These are phyloP conservation scores for Sarcophilus harrisii DNA, from an alignment of 2,797 vertebrate genomes.

Conservation along the genomic window DNA sequence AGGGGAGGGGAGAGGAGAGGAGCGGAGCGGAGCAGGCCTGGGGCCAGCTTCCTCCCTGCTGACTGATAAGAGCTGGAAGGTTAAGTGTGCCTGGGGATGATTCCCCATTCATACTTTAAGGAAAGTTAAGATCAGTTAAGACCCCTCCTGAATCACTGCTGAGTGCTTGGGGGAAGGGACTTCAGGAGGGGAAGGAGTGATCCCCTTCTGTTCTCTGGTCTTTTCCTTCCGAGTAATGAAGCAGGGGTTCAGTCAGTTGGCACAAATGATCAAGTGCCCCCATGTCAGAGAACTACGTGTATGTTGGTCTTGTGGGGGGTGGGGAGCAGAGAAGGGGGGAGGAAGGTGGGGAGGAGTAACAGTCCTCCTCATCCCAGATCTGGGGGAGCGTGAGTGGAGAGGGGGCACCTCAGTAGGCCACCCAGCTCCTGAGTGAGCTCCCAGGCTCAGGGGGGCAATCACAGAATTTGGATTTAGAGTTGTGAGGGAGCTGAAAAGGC, in stretches of 20 bases:
- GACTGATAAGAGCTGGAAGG: not conserved
- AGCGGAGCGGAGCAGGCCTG: not conserved
- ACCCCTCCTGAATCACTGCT: not conserved
- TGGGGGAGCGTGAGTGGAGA: not conserved
- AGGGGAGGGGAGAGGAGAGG: not conserved
- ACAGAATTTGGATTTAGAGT: not conserved
- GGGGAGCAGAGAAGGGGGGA: not conserved
- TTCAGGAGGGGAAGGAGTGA: not conserved
- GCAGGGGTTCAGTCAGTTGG: not conserved
- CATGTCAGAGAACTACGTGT: too few species aligned
- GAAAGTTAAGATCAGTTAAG: not conserved
- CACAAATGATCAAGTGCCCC: not conserved
- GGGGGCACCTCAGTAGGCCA: not conserved
- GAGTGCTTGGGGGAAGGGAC: not conserved
- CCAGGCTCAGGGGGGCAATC: not conserved
- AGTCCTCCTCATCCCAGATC: not conserved
- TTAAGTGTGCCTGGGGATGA: not conserved
- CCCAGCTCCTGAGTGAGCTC: not conserved
- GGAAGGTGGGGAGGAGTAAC: not conserved
- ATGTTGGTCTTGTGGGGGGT: too few species aligned
- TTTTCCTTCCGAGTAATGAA: not conserved
- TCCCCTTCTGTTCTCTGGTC: too few species aligned
- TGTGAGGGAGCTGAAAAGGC: too few species aligned
- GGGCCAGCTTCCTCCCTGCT: not conserved
- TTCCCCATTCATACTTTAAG: not conserved